Base-by-base conservation (phyloP, 2,797 vertebrate genomes). In the Vipera latastei region DNA sequence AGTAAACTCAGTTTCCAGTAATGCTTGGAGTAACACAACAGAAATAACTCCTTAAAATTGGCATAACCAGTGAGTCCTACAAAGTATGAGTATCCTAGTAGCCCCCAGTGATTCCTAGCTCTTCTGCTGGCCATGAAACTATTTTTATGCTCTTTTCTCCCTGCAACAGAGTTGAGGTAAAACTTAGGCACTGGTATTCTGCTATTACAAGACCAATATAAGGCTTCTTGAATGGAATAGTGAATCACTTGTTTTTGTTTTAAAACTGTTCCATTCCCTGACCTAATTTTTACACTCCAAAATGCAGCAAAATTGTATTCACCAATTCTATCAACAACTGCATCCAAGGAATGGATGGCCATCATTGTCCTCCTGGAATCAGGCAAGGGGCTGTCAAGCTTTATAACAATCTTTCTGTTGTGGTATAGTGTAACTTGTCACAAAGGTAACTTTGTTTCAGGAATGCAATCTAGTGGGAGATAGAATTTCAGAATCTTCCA, bases 361-460 rank as follows among this genome's bases (percentile, higher is more conserved):
- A 88, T 26, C 28, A 13, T 26, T n/a, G 26, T 51, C 57, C 22
- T 90, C 38, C 28, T 60, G 22, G 26, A 53, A 63, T 28, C 5
- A 78, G 4, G 26, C 28, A 51, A 55, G 3, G 2, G 9, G 5
- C 25, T 69, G 85, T 90, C 83, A 73, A 87, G 26, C 14, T 90
- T 26, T 18, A 78, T 83, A 88, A 87, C 14, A 63, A 4, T 65
- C 16, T 55, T 2, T 89, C 83, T 88, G 56, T 59, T 83, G 51
- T 53, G 55, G n/a, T 78, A 12, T 22, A 56, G 38, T 51, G 63
- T 60, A 65, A 55, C 86, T 83, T 92, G 57, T 48, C 22, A 90
- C 89, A 94, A 88, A 90, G 28, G 53, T 51, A 89, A 57, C 57
- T 69, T 91, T 63, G 20, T 89, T 91, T 91, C 32, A 38, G 59